These are phyloP conservation scores for Busseola fusca DNA, from an alignment of 2,888 invertebrate species.

Conservation along the genomic window DNA sequence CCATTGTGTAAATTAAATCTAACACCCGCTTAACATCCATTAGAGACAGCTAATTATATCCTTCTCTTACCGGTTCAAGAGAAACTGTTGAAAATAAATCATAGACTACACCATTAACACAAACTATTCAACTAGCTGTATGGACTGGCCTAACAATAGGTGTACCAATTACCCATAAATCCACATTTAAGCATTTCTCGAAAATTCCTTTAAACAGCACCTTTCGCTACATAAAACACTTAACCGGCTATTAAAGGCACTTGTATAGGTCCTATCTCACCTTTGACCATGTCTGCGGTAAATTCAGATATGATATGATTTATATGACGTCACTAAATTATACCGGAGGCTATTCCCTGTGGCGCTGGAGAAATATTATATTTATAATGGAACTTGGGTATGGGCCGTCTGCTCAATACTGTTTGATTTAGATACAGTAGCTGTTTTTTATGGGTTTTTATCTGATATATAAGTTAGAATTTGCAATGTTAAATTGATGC, in stretches of 20 bases:
- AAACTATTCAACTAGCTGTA: constrained; percentile 14
- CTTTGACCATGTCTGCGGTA: constrained; percentile 57
- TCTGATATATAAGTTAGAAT: constrained; percentile 12
- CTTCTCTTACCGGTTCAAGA: constrained; percentile 2
- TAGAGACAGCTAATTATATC: constrained; percentile 27
- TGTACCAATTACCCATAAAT: constrained; percentile 20
- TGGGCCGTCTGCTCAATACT: constrained; percentile 61
- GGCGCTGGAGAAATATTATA: constrained; percentile 66
- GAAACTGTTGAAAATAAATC: constrained; percentile 39
- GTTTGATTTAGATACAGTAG: constrained; percentile 55
- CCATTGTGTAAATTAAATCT: constrained; percentile 15
- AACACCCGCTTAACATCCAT: constrained; percentile 13
- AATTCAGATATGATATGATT: constrained; percentile 64
- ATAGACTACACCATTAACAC: constrained; percentile 35
- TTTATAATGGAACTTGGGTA: constrained; percentile 64
- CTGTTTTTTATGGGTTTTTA: background rate
- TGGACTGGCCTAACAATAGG: constrained; percentile 20
- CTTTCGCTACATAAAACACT: constrained; percentile 59
- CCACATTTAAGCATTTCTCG: constrained; percentile 18
- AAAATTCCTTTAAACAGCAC: constrained; percentile 29
- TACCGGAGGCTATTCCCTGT: constrained; percentile 62
- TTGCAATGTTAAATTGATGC: background rate
- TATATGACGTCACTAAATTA: constrained; percentile 67
- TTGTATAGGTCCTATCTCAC: constrained; percentile 48
- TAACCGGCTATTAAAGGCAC: constrained; percentile 49